A percentile compares a stretch with the other conserved stretches of the same genome.
phyloP scores from a whole-genome alignment of 2,113 vertebrate species.

The Xenus cinereus region DNA sequence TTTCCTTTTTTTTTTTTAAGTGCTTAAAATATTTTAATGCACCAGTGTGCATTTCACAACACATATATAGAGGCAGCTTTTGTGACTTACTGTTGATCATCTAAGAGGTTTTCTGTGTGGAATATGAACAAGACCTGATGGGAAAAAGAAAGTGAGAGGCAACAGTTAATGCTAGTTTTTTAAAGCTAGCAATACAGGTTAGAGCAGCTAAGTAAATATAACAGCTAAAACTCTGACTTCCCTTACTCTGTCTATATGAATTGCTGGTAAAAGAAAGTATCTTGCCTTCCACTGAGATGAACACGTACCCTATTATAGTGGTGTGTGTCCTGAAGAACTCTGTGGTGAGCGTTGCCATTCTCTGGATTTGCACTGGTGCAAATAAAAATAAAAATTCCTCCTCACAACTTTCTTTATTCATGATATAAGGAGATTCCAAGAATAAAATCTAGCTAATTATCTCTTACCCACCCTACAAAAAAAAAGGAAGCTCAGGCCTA shows the following conservation, averaged over 20 bases:
- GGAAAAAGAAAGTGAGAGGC: not conserved
- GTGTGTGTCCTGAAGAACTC: not conserved
- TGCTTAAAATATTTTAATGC: not conserved
- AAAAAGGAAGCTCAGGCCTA: not conserved
- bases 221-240: not conserved
- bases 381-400: not conserved
- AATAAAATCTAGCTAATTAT: not conserved
- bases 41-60: not conserved
- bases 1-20: not conserved
- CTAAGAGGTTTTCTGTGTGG: not conserved
- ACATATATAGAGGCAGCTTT: not conserved
- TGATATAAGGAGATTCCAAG: not conserved
- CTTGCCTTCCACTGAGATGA: not conserved
- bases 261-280: not conserved
- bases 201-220: not conserved
- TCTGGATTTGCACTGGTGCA: not conserved
- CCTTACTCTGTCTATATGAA: not conserved
- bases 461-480: not conserved
- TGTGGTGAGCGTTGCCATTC: not conserved
- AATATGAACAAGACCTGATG: not conserved
- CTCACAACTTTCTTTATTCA: not conserved
- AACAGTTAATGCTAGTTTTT: not conserved
- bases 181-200: not conserved
- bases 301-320: not conserved
- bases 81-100: not conserved